phyloP scores from a whole-genome alignment of 2,888 invertebrate genomes.

The Anarsia innoxiella region DNA sequence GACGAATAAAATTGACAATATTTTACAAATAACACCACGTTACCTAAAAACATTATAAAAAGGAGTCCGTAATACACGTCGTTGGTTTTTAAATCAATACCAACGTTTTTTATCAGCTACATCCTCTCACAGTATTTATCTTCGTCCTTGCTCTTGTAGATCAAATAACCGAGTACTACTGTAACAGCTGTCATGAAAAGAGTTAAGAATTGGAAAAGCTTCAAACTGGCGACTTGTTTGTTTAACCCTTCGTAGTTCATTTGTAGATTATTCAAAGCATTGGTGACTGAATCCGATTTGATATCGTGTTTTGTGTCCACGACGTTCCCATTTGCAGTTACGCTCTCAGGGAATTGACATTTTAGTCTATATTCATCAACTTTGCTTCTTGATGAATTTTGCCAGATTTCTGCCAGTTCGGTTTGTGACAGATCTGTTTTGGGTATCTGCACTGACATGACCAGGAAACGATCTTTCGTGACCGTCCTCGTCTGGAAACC shows the following conservation, averaged over 20 bases:
- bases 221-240: conserved; percentile 43
- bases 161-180: conserved; percentile 43
- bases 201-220: conserved; percentile 47
- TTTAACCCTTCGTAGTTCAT: conserved; percentile 45
- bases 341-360: conserved; percentile 75
- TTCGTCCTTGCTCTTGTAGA: conserved; percentile 44
- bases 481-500: conserved; percentile 81
- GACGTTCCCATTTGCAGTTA: conserved; percentile 45
- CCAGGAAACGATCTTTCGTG: conserved; percentile 89
- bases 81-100: conserved; percentile 36
- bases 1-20: conserved; percentile 30
- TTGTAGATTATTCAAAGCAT: conserved; percentile 73
- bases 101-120: conserved; percentile 50
- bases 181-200: conserved; percentile 41
- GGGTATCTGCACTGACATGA: conserved; percentile 85
- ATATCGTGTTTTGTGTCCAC: conserved; percentile 59
- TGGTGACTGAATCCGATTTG: conserved; percentile 83
- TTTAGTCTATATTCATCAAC: conserved; percentile 83
- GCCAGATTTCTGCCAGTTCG: conserved; percentile 85
- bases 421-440: conserved; percentile 71
- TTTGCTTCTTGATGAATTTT: conserved; percentile 73
- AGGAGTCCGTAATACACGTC: conserved; percentile 26
- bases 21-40: conserved; percentile 33
- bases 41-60: conserved; percentile 28
- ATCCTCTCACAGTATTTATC: conserved; percentile 50